Evolutionary conservation across 2,888 invertebrate species (phyloP), one percentile per base, ranked within the genome.

Genomic region (Sinotaia quadrata): DNA sequence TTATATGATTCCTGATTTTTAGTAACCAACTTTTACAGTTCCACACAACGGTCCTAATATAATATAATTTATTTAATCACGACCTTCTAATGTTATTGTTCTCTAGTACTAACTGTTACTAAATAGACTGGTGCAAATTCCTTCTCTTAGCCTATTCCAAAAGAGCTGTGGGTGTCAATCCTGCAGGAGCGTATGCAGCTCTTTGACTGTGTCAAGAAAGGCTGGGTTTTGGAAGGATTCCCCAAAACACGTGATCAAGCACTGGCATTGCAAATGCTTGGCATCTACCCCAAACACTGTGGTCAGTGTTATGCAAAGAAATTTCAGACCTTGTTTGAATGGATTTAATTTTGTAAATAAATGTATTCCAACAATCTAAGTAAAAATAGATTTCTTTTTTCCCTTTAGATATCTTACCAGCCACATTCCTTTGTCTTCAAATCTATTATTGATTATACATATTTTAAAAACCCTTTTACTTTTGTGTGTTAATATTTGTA

Each of bases 151-250:
- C 71, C 78, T 12, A 71, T 88, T 21, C 85, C 87, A 24, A 80
- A 81, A 24, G 79, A 81, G 4, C 57, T 87, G 51, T 88, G 87
- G 87, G 75, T 81, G n/a, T 75, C 80, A 62, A 78, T 87, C n/a
- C 66, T 88, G 4, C 74, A 78, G 57, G 82, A 82, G 27, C 70
- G 87, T 36, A 71, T 85, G 71, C 78, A 83, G 52, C 70, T 84
- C 62, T 83, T 82, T 76, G 88, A 88, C 75, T 86, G 86, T 75
- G 80, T 84, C 15, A 85, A 85, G 74, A 86, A 85, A 60, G 88
- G 88, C 8, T 88, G 86, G 86, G 84, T 88, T 4, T 70, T 88
- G 78, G 87, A 87, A 67, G 85, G 85, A 10, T 86, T 87, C 67
- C 87, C 88, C 0, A 78, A 84, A 69, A 86, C 85, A 4, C 74